Evolutionary conservation across 2,888 invertebrate species (phyloP), one percentile per base, ranked within the genome.

Genomic region (Rhamphomyia laevipes): DNA sequence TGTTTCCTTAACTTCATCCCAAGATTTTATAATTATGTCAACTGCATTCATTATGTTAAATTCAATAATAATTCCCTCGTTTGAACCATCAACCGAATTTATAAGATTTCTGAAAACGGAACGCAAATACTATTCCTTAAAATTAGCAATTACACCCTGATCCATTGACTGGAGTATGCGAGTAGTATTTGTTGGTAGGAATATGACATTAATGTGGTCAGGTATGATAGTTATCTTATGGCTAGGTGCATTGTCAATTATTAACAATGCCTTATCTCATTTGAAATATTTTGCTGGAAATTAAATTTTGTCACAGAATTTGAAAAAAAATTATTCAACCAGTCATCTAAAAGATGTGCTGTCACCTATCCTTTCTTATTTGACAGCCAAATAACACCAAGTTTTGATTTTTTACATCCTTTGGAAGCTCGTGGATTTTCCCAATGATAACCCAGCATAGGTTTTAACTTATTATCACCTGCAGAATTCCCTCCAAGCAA

Each of bases 341-440:
- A 45, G 35, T 45, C 35, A 12, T 45, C n/a, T 35, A 45, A 45
- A 45, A 45, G 12, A 18, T 15, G 33, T 45, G 35, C 18, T 35
- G 45, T 35, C 45, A 45, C 35, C 18, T 35, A 45, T 5, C 45
- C 31, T 44, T 33, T 15, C 17, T 44, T 44, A 33, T 44, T 44
- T 11, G 35, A 33, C 12, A 31, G 33, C 18, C 21, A 41, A 18
- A 41, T 41, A 41, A 45, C 18, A 18, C 21, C 21, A 35, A 45
- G 15, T n/a, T 35, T 42, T 47, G 15, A 47, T 23, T 43, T 33
- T 11, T 37, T 18, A 17, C n/a, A 4, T n/a, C 31, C 15, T 43
- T 33, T 16, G 44, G 18, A 43, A 6, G 33, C 33, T 7, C 33
- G 5, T 7, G 33, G 33, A 33, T 33, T 33, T 33, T 33, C 33